Conservation (phyloP, 2,888 invertebrate genomes). For the Eurytoma adleriae region DNA sequence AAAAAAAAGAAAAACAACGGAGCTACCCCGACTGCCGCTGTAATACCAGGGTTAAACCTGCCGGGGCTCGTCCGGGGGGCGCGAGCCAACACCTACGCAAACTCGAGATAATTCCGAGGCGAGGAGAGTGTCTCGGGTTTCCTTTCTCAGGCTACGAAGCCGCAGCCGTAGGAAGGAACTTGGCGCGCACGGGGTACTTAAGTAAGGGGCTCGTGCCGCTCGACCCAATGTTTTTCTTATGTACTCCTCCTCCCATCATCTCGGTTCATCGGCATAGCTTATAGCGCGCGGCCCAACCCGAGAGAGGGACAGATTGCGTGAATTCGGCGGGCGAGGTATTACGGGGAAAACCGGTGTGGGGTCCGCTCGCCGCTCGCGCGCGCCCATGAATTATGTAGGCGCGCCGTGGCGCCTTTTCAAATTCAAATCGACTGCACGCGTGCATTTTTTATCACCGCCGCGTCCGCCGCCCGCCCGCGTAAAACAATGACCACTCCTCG, state of each 20-base stretch:
- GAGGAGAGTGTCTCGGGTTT: slow-evolving; percentile 29
- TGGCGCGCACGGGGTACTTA: neutral
- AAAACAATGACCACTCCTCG: slow-evolving; percentile 20
- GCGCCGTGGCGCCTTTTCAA: slow-evolving; percentile 37
- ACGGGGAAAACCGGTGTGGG: slow-evolving; percentile 2
- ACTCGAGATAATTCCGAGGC: slow-evolving; percentile 30
- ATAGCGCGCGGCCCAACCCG: neutral
- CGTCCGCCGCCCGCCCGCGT: slow-evolving; percentile 14
- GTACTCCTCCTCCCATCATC: slow-evolving; percentile 3
- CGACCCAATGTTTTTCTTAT: slow-evolving; percentile 38
- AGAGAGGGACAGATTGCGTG: slow-evolving; percentile 3
- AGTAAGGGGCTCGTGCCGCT: slow-evolving; percentile 25
- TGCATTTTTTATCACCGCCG: slow-evolving; percentile 9
- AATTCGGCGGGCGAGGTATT: neutral
- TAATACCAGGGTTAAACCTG: slow-evolving; percentile 12
- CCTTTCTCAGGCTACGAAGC: neutral
- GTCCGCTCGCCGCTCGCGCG: slow-evolving; percentile 11
- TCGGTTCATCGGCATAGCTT: too few relatives aligned
- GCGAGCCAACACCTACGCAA: slow-evolving; percentile 29
- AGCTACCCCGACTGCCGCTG: neutral
- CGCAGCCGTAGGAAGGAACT: neutral
- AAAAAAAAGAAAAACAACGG: neutral
- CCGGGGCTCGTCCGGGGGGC: slow-evolving; percentile 10
- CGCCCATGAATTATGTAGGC: slow-evolving; percentile 44
- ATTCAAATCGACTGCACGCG: slow-evolving; percentile 42